A percentile compares a stretch with the other conserved stretches of the same genome.
These are phyloP conservation scores for Pseudomyrmex gracilis DNA, from an alignment of 1,140 invertebrate genomes.

Conservation along the genomic window DNA sequence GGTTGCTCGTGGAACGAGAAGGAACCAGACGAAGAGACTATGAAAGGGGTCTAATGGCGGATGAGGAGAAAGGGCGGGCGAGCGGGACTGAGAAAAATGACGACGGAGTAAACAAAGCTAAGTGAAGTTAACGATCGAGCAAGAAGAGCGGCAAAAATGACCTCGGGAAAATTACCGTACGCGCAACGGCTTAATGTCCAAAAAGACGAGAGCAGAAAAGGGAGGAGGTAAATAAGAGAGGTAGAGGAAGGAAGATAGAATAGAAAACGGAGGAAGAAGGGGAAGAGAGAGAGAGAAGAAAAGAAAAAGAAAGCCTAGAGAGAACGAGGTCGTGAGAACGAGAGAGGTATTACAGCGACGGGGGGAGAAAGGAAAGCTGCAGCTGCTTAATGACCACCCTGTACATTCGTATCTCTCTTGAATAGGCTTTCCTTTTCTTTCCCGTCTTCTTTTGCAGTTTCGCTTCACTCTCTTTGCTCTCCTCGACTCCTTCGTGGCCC, in stretches of 20 bases:
- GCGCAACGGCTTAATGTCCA: conserved; percentile 76
- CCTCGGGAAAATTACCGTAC: conserved; percentile 74
- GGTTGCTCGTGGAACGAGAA: conserved; percentile 12
- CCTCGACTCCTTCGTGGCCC: conserved; percentile 32
- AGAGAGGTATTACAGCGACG: conserved; percentile 32
- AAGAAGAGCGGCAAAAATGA: conserved; percentile 76
- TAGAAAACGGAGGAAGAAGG: neutral
- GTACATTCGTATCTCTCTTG: conserved; percentile 73
- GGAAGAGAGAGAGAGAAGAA: neutral
- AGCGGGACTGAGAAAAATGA: conserved; percentile 58
- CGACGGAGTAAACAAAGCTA: conserved; percentile 74
- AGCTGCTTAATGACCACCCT: conserved; percentile 74
- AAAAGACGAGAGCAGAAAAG: conserved; percentile 65
- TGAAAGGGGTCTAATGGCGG: conserved; percentile 14
- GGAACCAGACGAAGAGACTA: conserved; percentile 36
- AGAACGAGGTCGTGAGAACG: conserved; percentile 14
- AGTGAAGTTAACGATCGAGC: conserved; percentile 76
- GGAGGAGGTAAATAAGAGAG: conserved; percentile 7
- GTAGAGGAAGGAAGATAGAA: neutral
- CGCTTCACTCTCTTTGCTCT: conserved; percentile 51
- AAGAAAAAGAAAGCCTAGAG: conserved; percentile 6
- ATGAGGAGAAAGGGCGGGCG: neutral
- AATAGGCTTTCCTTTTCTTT: conserved; percentile 62
- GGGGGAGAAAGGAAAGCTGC: conserved; percentile 43
- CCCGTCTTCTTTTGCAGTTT: conserved; percentile 56